Conservation (phyloP, 2,888 invertebrate genomes). For the Crematogaster levior region DNA sequence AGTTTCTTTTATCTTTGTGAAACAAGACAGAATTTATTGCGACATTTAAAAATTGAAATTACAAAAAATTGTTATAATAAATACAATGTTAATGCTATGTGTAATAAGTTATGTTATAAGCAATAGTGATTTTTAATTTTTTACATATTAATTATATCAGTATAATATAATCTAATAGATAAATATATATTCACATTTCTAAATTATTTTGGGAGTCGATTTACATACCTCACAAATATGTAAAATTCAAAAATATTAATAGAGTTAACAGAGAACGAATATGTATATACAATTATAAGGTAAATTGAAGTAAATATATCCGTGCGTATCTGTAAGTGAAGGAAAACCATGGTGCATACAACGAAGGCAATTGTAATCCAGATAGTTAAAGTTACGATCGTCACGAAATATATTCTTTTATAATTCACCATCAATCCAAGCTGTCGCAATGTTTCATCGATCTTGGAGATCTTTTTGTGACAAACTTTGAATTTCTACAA, state of each 20-base stretch:
- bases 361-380: not conserved
- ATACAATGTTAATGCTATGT: not conserved
- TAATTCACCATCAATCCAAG: constrained; percentile 51
- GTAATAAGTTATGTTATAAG: not conserved
- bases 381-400: not conserved
- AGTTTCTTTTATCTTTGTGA: not conserved
- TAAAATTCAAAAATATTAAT: constrained; percentile 37
- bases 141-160: not conserved
- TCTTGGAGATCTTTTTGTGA: not conserved
- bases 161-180: too few species aligned
- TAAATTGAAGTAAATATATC: not conserved
- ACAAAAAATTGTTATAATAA: not conserved
- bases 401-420: not conserved
- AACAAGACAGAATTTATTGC: not conserved
- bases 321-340: not conserved
- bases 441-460: constrained; percentile 56
- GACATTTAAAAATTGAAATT: not conserved
- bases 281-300: rapidly evolving
- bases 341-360: not conserved
- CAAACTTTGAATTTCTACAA: constrained; percentile 11
- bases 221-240: constrained; percentile 46
- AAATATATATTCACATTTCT: not conserved
- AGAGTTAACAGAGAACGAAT: not conserved
- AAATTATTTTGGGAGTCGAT: not conserved
- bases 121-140: not conserved